Base-by-base conservation (phyloP, 2,113 vertebrate genomes). In the Prochilodus magdalenae region DNA sequence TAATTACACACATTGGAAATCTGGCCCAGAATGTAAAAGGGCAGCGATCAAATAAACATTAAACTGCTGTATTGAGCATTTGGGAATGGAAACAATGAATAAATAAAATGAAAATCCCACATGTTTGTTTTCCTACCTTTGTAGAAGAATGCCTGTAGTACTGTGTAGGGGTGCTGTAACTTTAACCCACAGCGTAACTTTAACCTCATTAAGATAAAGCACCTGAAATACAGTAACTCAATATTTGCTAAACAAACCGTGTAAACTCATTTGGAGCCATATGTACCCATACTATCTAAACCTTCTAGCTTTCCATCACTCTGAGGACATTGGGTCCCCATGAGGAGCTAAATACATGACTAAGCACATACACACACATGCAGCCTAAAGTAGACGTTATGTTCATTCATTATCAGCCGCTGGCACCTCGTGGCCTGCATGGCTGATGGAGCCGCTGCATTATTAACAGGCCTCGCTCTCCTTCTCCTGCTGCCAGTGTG, bases 391-490 rank as follows among this genome's bases (percentile, higher is more conserved):
- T 80, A 63, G 79, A 73, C 63, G 62, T 51, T 69, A 81, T 81
- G 80, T 83, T 77, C 81, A 77, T 83, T 83, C 74, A 83, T 83
- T 66, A 40, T 30, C 16, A 15, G 70, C 66, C 66, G 40, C 69
- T 71, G 55, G 81, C 66, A 77, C 66, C 55, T 78, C 36, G 49
- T 73, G 82, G 47, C 71, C 62, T 79, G 77, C 66, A 77, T 77
- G 66, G 55, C 81, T 83, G 55, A 66, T 79, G 63, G 27, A 66
- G 53, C 30, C 75, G 44, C 27, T 84, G 82, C 72, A 79, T 84
- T 84, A 83, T 83, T 83, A 83, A 83, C 75, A 60, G 55, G 66
- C 49, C 36, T 55, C 16, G 0, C 77, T 80, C 57, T 82, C 53
- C 63, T 77, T 69, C 75, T 77, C 26, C 53, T 82, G 66, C 75